Conservation (phyloP, 1,140 invertebrate species). For the Dreissena rostriformis region DNA sequence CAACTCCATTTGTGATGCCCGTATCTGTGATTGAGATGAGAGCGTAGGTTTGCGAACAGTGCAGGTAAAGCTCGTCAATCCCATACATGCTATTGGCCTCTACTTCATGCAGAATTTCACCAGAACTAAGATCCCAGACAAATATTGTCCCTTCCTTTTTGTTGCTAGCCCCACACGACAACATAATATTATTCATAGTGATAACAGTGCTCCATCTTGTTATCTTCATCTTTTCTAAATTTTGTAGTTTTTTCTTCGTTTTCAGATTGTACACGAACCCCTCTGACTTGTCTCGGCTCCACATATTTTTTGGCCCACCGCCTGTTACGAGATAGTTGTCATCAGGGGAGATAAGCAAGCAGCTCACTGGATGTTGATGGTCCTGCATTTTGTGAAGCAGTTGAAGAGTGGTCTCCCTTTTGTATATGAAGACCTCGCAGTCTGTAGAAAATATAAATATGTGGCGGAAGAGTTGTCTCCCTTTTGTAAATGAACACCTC, state of each 20-base stretch:
- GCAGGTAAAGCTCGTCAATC: not conserved
- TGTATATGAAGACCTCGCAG: not conserved
- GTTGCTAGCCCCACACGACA: slow-evolving; percentile 2
- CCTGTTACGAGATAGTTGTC: slow-evolving; percentile 54
- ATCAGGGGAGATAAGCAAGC: slow-evolving; percentile 61
- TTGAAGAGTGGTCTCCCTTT: not conserved
- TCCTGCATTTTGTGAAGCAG: not conserved
- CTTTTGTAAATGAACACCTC: no score
- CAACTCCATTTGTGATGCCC: not conserved
- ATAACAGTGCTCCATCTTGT: not conserved
- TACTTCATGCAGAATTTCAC: not conserved
- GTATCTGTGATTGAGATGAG: slow-evolving; percentile 1
- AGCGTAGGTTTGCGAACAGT: slow-evolving; percentile 26
- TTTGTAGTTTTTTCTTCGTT: slow-evolving; percentile 17
- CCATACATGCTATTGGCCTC: slow-evolving; percentile 16
- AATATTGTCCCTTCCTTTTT: slow-evolving; percentile 21
- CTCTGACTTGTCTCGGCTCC: not conserved
- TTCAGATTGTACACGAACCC: slow-evolving; percentile 18
- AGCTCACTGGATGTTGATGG: slow-evolving; percentile 14
- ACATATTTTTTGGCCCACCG: not conserved
- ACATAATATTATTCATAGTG: slow-evolving; percentile 4
- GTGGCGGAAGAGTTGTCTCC: no score
- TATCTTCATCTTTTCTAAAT: not conserved
- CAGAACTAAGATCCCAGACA: slow-evolving; percentile 1
- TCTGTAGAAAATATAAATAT: no score